Base-by-base conservation (phyloP, 2,113 vertebrate species). In the Centrocercus urophasianus region DNA sequence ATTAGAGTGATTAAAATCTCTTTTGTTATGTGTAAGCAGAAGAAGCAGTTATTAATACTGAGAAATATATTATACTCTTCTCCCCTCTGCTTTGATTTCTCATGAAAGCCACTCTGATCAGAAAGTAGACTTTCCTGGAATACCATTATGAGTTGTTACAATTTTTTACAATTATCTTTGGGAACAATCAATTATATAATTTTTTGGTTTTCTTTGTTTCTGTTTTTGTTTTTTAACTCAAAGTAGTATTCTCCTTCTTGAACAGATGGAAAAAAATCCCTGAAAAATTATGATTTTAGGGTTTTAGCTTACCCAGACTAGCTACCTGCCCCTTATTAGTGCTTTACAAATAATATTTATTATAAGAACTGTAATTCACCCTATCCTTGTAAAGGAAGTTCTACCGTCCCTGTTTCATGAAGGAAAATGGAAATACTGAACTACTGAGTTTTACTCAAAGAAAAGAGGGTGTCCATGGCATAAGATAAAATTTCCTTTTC, bases 1-100 rank as follows among this genome's bases (percentile, higher is more conserved):
- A 64, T 48, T 43, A 40, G 5, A 0, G 72, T 96, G 94, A 97
- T 97, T 97, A 95, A 97, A 94, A 79, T 92, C 57, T 94, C 83
- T 86, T 95, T 73, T 95, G 92, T 97, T 95, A 93, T 93, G 81
- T 92, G 72, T 90, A 93, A 96, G 86, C 72, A 93, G 95, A 96
- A 94, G 57, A 81, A 95, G 38, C 61, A 67, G 80, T 93, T 96
- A 95, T 93, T 95, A 96, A 86, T 89, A 88, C n/a, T 20, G 30
- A 86, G 50, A 82, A 90, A 84, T 91, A 60, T 36, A 78, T 78
- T 80, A 71, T 47, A 36, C 6, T 6, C 36, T 5, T 71, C 47
- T 86, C 22, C 17, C 6, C 13, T 74, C 19, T 87, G 21, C 45
- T 83, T 50, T 76, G 48, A 85, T 21, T 86, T 91, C 60, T 83